phyloP scores from a whole-genome alignment of 2,113 vertebrate species.

The Phalacrocorax aristotelis region DNA sequence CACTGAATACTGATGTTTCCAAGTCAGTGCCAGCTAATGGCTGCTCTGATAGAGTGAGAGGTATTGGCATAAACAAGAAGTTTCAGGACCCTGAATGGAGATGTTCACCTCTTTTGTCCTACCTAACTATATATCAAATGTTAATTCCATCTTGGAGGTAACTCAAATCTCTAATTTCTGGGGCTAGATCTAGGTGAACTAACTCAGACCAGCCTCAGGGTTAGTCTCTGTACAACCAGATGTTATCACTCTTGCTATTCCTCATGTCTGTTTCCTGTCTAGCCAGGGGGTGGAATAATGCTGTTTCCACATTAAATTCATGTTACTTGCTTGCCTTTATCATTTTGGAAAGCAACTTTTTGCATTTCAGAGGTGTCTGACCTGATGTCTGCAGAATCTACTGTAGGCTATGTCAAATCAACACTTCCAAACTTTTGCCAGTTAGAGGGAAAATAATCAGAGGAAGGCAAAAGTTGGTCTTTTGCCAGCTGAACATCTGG shows the following conservation, averaged over 20 bases:
- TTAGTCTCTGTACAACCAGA: not conserved
- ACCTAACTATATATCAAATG: not conserved
- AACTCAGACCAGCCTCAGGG: not conserved
- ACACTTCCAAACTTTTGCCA: not conserved
- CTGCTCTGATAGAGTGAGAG: not conserved
- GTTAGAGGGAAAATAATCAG: not conserved
- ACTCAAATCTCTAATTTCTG: not conserved
- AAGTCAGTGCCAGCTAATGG: not conserved
- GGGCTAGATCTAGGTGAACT: not conserved
- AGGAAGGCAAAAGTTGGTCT: not conserved
- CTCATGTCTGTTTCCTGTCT: not conserved
- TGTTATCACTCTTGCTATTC: not conserved
- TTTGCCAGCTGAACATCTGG: not conserved
- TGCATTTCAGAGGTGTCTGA: not conserved
- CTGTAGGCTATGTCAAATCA: not conserved
- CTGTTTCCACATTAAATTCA: not conserved
- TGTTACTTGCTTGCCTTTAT: not conserved
- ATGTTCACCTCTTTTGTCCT: not conserved
- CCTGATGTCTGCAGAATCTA: not conserved
- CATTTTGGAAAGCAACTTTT: not conserved
- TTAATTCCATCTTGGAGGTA: not conserved
- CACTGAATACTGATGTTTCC: not conserved
- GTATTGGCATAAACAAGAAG: not conserved
- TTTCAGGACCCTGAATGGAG: not conserved
- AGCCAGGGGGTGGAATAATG: not conserved